Percentiles rank a stretch among this genome's conserved stretches.
phyloP scores from a whole-genome alignment of 1,140 invertebrate species.

The Limonius californicus region DNA sequence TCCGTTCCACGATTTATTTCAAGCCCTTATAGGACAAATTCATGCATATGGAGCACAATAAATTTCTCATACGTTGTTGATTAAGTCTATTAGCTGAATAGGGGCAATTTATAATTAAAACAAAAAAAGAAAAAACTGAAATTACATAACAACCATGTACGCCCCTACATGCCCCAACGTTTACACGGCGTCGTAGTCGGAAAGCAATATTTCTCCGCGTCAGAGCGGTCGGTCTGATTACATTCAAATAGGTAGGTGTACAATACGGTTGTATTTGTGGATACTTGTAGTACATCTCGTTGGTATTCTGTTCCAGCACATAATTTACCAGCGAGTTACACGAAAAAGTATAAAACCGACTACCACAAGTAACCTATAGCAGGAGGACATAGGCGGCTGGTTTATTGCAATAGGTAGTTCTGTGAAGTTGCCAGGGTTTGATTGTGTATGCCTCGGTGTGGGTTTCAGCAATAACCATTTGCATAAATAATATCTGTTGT shows the following conservation, averaged over 20 bases:
- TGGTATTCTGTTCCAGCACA: not conserved
- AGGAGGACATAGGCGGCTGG: not conserved
- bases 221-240: not conserved
- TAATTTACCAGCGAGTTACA: not conserved
- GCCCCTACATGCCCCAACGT: too few species aligned
- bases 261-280: not conserved
- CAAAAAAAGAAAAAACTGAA: too few species aligned
- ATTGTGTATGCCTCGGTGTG: not conserved
- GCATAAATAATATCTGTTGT: not conserved
- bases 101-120: too few species aligned
- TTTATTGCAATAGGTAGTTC: not conserved
- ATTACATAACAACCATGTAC: too few species aligned
- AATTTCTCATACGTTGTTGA: too few species aligned
- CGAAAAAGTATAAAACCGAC: not conserved
- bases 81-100: too few species aligned
- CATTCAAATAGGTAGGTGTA: not conserved
- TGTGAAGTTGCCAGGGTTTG: not conserved
- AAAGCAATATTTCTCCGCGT: too few species aligned
- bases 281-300: not conserved
- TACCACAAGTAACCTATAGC: not conserved
- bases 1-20: too few species aligned
- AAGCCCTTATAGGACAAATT: too few species aligned
- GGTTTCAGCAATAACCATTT: not conserved
- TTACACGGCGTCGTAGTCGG: too few species aligned
- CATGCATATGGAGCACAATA: too few species aligned